Evolutionary conservation across 2,113 vertebrate genomes (phyloP).

Genomic region (Nanorana parkeri): DNA sequence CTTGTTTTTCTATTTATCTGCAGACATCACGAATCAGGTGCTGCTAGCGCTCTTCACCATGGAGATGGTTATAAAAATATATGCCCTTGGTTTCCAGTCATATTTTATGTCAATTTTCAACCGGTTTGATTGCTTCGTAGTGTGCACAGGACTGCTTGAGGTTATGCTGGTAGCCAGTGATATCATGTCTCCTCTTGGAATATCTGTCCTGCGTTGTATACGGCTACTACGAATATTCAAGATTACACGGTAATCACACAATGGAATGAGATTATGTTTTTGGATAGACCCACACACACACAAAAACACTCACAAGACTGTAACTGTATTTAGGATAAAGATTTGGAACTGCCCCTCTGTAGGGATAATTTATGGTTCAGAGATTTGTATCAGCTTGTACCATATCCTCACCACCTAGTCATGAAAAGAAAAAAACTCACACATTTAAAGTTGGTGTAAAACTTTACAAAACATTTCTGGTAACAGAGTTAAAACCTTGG

Average conservation of each 20-base stretch:
- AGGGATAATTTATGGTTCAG: too few relatives aligned
- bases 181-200: constrained; percentile 86
- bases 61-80: constrained; percentile 98
- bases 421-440: too few relatives aligned
- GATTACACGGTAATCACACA: constrained; percentile 85
- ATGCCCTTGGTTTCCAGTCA: constrained; percentile 84
- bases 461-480: too few relatives aligned
- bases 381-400: too few relatives aligned
- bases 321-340: too few relatives aligned
- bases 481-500: too few relatives aligned
- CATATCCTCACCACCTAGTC: too few relatives aligned
- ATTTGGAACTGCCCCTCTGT: too few relatives aligned
- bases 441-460: too few relatives aligned
- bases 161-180: constrained; percentile 81
- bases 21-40: constrained; percentile 86
- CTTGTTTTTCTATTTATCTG: background rate
- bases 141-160: constrained; percentile 88
- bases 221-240: constrained; percentile 92
- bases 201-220: constrained; percentile 95
- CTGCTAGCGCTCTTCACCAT: constrained; percentile 86
- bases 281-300: too few relatives aligned
- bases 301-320: too few relatives aligned
- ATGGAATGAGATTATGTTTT: too few relatives aligned
- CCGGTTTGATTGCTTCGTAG: constrained; percentile 97
- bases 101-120: constrained; percentile 98